phyloP scores from a whole-genome alignment of 2,888 invertebrate species.

The Hedya salicella region DNA sequence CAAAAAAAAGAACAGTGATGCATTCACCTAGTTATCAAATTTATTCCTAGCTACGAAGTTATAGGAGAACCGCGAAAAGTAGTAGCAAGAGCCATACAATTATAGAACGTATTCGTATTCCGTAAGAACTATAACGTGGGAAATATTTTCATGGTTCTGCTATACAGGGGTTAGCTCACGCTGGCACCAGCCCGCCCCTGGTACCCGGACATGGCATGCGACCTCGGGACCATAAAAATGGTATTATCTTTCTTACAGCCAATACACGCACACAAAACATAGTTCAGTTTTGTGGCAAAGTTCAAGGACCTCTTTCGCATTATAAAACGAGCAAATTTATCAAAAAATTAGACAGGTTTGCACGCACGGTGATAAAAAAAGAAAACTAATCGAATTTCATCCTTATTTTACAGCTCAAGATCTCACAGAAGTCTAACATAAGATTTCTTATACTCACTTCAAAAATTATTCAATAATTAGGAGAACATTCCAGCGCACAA shows the following conservation, averaged over 20 bases:
- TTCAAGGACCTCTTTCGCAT: conserved; percentile 38
- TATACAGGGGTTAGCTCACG: conserved; percentile 64
- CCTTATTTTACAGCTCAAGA: too few relatives aligned
- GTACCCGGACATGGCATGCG: conserved; percentile 77
- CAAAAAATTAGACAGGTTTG: too few relatives aligned
- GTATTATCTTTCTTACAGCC: conserved; percentile 53
- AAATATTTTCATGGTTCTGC: conserved; percentile 31
- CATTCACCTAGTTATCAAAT: conserved; percentile 39
- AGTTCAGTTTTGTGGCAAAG: conserved; percentile 26
- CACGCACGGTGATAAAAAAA: too few relatives aligned
- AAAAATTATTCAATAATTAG: too few relatives aligned
- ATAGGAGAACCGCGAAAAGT: neutral
- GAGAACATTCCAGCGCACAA: too few relatives aligned
- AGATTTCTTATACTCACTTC: too few relatives aligned
- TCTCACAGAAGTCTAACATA: too few relatives aligned
- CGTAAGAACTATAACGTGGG: neutral
- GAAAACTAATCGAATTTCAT: too few relatives aligned
- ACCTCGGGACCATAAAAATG: conserved; percentile 68
- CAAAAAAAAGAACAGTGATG: too few relatives aligned
- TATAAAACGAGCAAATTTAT: neutral
- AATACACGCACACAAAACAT: conserved; percentile 36
- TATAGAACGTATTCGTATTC: neutral
- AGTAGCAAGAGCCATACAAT: neutral
- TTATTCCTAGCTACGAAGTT: conserved; percentile 44
- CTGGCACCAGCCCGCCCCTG: conserved; percentile 70